A percentile compares a stretch with the other conserved stretches of the same genome.
Conservation (phyloP, 2,888 invertebrate genomes). For the Lymantria monacha region DNA sequence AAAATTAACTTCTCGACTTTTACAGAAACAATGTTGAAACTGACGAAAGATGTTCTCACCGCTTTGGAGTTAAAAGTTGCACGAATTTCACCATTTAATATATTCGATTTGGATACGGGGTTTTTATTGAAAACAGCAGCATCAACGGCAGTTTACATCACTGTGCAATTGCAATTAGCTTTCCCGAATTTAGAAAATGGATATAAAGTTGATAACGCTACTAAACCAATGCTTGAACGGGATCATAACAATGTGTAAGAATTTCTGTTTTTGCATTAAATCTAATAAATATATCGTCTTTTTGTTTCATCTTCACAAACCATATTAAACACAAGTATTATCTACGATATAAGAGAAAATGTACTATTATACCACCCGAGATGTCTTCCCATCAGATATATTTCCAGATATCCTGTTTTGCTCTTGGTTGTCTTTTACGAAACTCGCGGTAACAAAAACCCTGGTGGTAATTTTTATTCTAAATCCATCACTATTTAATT, state of each 20-base stretch:
- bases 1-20: slow-evolving; percentile 9
- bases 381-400: too few species aligned
- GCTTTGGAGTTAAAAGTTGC: slow-evolving; percentile 41
- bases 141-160: slow-evolving; percentile 57
- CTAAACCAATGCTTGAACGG: slow-evolving; percentile 6
- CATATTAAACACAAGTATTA: too few species aligned
- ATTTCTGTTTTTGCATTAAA: slow-evolving; percentile 21
- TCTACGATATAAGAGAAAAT: too few species aligned
- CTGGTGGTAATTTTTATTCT: too few species aligned
- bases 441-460: too few species aligned
- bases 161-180: slow-evolving; percentile 55
- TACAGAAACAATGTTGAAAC: slow-evolving; percentile 46
- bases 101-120: slow-evolving; percentile 44
- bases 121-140: slow-evolving; percentile 43
- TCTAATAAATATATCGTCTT: too few species aligned
- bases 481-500: too few species aligned
- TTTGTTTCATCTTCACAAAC: too few species aligned
- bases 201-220: slow-evolving; percentile 16
- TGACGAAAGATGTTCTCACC: slow-evolving; percentile 44
- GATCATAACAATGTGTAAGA: slow-evolving; percentile 12
- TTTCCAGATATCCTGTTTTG: too few species aligned
- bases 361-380: too few species aligned
- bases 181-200: slow-evolving; percentile 35
- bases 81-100: slow-evolving; percentile 39
- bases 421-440: too few species aligned